Evolutionary conservation across 2,888 invertebrate genomes (phyloP).

Genomic region (Leptopilina syphax): DNA sequence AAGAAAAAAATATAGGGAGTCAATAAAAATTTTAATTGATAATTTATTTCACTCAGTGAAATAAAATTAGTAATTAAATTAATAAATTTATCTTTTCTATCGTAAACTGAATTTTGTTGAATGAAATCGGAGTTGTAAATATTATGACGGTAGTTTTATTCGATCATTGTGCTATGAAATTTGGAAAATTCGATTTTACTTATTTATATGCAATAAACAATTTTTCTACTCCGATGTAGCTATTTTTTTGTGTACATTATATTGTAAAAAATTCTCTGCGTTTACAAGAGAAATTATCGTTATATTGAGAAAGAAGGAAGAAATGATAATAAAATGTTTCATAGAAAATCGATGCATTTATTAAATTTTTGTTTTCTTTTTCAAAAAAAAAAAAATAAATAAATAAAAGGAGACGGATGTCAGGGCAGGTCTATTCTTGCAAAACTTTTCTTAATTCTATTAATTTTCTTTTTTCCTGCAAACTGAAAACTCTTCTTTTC

Average conservation of each 20-base stretch:
- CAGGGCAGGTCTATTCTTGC: constrained; percentile 63
- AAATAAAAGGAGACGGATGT: constrained; percentile 58
- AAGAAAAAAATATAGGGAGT: not conserved
- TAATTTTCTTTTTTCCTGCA: not conserved
- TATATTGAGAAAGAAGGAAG: constrained; percentile 59
- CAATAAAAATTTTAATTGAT: not conserved
- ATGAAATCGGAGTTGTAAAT: not conserved
- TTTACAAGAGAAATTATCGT: constrained; percentile 48
- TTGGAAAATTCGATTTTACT: no score
- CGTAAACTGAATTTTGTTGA: not conserved
- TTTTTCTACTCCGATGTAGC: not conserved
- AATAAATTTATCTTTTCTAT: not conserved
- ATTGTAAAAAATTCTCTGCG: constrained; percentile 4
- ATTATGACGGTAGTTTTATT: no score
- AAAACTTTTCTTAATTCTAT: not conserved
- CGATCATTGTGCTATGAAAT: no score
- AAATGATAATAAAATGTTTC: constrained; percentile 70
- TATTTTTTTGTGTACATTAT: constrained; percentile 4
- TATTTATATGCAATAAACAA: no score
- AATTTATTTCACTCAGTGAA: not conserved
- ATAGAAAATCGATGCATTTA: constrained; percentile 60
- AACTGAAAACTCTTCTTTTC: not conserved
- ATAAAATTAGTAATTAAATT: no score
- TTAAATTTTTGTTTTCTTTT: constrained; percentile 29
- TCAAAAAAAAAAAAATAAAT: not conserved